Percentiles rank a stretch among this genome's conserved stretches.
phyloP scores from a whole-genome alignment of 1,140 invertebrate genomes.

The Heliconius melpomene region DNA sequence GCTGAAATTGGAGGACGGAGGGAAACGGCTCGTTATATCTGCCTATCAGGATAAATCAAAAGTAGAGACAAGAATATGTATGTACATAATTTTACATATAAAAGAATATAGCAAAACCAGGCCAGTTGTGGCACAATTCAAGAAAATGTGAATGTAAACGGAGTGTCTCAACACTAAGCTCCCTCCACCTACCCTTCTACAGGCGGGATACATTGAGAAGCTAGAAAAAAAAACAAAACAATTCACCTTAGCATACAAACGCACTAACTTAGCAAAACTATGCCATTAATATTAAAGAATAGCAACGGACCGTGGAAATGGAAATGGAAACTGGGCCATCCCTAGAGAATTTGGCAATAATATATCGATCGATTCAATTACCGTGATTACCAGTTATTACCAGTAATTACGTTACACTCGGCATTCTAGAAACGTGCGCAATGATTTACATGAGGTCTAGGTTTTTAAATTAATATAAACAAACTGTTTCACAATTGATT shows the following conservation, averaged over 20 bases:
- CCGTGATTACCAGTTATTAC: constrained; percentile 39
- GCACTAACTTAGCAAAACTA: constrained; percentile 20
- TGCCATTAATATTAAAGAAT: constrained; percentile 39
- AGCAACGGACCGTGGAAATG: constrained; percentile 33
- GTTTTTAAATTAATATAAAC: not conserved
- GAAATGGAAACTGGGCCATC: constrained; percentile 39
- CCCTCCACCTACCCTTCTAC: too few relatives aligned
- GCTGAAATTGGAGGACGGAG: too few relatives aligned
- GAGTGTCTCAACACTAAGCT: too few relatives aligned
- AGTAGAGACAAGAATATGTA: too few relatives aligned
- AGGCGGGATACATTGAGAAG: not conserved
- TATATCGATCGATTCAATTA: constrained; percentile 40
- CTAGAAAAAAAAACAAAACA: not conserved
- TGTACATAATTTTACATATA: too few relatives aligned
- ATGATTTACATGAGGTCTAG: constrained; percentile 28
- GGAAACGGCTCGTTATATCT: too few relatives aligned
- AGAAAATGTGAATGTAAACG: too few relatives aligned
- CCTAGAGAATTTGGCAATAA: constrained; percentile 43
- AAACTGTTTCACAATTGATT: not conserved
- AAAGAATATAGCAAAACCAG: too few relatives aligned
- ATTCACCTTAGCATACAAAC: not conserved
- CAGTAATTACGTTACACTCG: constrained; percentile 38
- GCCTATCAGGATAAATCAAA: too few relatives aligned
- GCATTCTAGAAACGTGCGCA: constrained; percentile 32
- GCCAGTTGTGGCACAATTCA: too few relatives aligned